These are phyloP conservation scores for Anguilla japonica DNA, from an alignment of 2,113 vertebrate genomes.

Conservation along the genomic window DNA sequence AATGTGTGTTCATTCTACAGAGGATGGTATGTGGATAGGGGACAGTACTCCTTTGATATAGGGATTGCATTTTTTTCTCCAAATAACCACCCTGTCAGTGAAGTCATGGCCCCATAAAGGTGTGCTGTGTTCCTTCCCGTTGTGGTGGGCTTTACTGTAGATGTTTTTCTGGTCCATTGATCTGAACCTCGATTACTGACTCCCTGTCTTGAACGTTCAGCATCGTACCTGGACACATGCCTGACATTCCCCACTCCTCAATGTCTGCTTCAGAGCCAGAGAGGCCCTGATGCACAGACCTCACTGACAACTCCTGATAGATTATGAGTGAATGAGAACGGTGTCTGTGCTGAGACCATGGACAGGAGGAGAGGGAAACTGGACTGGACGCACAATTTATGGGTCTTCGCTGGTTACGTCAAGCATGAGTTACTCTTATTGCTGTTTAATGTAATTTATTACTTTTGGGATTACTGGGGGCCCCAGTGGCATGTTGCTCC, in stretches of 20 bases:
- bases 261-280: background rate
- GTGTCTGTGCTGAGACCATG: background rate
- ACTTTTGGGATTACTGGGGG: conserved; percentile 13
- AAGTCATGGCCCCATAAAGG: background rate
- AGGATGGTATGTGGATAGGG: background rate
- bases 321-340: background rate
- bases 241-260: background rate
- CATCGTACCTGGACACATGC: conserved; percentile 6
- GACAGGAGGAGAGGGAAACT: conserved; percentile 24
- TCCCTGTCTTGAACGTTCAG: background rate
- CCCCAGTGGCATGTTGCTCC: background rate
- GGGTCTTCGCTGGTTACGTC: background rate
- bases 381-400: background rate
- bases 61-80: background rate
- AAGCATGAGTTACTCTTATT: background rate
- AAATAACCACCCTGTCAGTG: conserved; percentile 5
- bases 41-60: background rate
- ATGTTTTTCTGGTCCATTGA: background rate
- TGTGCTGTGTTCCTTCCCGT: background rate
- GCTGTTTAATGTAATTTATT: conserved; percentile 16
- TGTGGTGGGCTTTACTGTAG: background rate
- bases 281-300: background rate
- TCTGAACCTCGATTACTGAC: background rate
- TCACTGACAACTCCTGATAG: background rate
- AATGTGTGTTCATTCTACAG: background rate